These are phyloP conservation scores for Dendroctonus valens DNA, from an alignment of 1,140 invertebrate genomes.

Conservation along the genomic window DNA sequence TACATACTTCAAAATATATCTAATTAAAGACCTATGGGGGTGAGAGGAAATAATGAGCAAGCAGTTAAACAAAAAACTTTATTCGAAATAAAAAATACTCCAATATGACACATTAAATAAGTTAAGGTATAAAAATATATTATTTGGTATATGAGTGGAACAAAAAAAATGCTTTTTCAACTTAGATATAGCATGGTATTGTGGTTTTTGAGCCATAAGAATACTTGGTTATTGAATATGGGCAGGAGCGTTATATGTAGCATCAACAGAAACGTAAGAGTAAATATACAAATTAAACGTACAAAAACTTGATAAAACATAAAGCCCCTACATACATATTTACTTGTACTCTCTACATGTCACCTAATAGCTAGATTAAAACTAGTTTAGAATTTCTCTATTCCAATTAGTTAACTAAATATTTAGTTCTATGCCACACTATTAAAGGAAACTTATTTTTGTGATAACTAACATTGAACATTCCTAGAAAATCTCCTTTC, in stretches of 20 bases:
- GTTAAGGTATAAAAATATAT: slow-evolving; percentile 26
- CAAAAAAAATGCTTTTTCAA: background rate
- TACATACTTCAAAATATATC: too few species aligned
- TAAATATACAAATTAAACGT: background rate
- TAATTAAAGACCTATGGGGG: too few species aligned
- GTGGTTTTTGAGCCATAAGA: too few species aligned
- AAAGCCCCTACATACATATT: slow-evolving; percentile 4
- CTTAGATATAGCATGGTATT: too few species aligned
- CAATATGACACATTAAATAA: slow-evolving; percentile 30
- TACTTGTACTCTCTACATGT: slow-evolving; percentile 1
- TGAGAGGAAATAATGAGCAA: background rate
- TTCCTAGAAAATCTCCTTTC: too few species aligned
- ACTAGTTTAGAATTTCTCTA: slow-evolving; percentile 15
- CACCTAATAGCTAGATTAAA: slow-evolving; percentile 8
- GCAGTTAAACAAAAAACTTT: slow-evolving; percentile 18
- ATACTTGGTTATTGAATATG: too few species aligned
- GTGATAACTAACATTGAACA: too few species aligned
- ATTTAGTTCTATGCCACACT: too few species aligned
- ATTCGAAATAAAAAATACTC: slow-evolving; percentile 25
- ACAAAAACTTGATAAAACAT: background rate
- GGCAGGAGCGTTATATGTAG: too few species aligned
- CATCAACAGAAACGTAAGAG: too few species aligned
- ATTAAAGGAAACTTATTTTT: too few species aligned
- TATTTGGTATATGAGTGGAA: slow-evolving; percentile 21
- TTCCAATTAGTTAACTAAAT: background rate